A percentile compares a stretch with the other conserved stretches of the same genome.
These are phyloP conservation scores for Catostylus mosaicus DNA, from an alignment of 30 jellyfish, hydroid and myxozoan genomes.

Conservation along the genomic window DNA sequence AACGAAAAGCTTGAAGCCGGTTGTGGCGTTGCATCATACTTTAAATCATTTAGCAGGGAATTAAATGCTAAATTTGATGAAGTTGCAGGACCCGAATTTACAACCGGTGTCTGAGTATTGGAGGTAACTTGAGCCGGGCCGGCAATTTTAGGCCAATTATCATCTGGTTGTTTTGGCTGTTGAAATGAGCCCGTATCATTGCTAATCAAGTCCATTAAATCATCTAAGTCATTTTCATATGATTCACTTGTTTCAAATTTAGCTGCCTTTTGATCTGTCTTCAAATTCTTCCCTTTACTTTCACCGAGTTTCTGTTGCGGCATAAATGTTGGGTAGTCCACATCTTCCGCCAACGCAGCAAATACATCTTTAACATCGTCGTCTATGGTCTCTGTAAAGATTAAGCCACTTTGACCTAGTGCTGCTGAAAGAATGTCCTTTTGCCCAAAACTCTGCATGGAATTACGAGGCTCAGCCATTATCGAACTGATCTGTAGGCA, in stretches of 20 bases:
- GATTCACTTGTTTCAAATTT: constrained; percentile 7
- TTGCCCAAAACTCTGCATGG: constrained; percentile 24
- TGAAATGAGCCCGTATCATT: constrained; percentile 18
- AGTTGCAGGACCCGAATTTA: background rate
- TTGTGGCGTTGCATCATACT: background rate
- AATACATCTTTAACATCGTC: constrained; percentile 67
- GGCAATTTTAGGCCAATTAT: background rate
- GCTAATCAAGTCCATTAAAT: constrained; percentile 53
- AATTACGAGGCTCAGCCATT: constrained; percentile 71
- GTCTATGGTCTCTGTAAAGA: constrained; percentile 71
- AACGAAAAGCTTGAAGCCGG: background rate
- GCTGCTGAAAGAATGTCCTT: constrained; percentile 97
- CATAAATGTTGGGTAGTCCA: constrained; percentile 33
- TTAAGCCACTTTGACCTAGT: constrained; percentile 96
- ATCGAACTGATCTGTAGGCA: constrained; percentile 65
- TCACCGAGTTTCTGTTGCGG: background rate
- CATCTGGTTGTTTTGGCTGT: background rate
- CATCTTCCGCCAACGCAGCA: constrained; percentile 64
- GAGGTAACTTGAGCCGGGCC: background rate
- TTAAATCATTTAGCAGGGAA: constrained; percentile 9
- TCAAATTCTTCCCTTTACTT: background rate
- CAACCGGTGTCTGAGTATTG: background rate
- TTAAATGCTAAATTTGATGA: background rate
- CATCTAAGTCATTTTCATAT: constrained; percentile 53
- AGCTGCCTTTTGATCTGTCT: background rate